Evolutionary conservation across 2,888 invertebrate genomes (phyloP), one percentile per base, ranked within the genome.

Genomic region (Drosophila nigritarsus): DNA sequence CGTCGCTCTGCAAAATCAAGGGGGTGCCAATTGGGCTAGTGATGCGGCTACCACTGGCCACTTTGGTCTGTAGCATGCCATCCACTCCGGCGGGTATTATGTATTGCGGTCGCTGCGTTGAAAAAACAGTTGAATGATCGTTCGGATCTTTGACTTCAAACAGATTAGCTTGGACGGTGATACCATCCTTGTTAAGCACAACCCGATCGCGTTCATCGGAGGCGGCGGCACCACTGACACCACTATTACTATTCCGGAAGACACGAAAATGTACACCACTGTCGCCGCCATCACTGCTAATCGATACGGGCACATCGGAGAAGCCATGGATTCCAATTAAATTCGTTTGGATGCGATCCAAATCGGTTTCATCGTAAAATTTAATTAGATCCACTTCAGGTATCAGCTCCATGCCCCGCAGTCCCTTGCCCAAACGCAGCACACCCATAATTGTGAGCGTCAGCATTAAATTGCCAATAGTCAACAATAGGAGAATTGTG

Each of bases 371-470:
- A 0, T 97, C 97, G 73, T 95, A 96, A 91, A 98, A 96, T 91
- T 97, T 97, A 0, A 97, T 94, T 0, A 96, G 94, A 72, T 95
- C 95, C 71, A 96, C 95, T 61, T 96, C 96, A 0, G 96, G 95
- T 67, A 97, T 95, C 54, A 97, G 94, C 92, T 98, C 98, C 93
- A 98, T 94, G 79, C 97, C 96, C 90, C 97, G 96, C 95, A 98
- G 96, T 9, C 97, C 97, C 91, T 90, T 87, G 0, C 97, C 97
- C 68, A 98, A 94, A 67, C 96, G 94, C 50, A 98, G 92, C 0
- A 98, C 97, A 9, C 96, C 96, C 65, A 97, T 94, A 61, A 98
- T 96, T 0, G 96, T 96, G 48, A 97, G 94, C 0, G 97, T 98
- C 3, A 98, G 93, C 45, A 97, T 93, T 59, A 97, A 94, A 93